Evolutionary conservation across 2,113 vertebrate species (phyloP).

Genomic region (Hiodon tergisus): DNA sequence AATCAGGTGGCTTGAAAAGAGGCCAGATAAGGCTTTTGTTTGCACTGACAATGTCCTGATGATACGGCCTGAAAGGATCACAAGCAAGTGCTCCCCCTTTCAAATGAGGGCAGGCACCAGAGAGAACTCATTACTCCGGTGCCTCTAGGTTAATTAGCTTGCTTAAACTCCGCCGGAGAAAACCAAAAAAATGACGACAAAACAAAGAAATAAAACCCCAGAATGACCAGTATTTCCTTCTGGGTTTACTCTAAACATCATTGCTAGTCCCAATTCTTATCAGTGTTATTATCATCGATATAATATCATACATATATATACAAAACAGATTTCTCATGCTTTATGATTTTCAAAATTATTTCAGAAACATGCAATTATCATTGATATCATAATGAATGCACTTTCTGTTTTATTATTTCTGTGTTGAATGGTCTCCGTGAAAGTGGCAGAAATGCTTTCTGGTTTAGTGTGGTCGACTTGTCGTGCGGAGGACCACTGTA

Average conservation of each 20-base stretch:
- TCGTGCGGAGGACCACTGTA: too few species aligned
- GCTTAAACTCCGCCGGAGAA: slow-evolving; percentile 31
- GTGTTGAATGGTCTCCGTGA: not conserved
- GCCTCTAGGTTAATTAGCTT: slow-evolving; percentile 66
- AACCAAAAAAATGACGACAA: not conserved
- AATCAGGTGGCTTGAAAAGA: slow-evolving; percentile 86
- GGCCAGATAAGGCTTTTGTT: slow-evolving; percentile 85
- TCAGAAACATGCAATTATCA: too few species aligned
- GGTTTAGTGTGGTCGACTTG: too few species aligned
- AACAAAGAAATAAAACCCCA: slow-evolving; percentile 5
- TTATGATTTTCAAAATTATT: too few species aligned
- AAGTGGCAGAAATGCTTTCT: not conserved
- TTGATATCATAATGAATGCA: too few species aligned
- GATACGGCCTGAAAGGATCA: slow-evolving; percentile 67
- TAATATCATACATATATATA: too few species aligned
- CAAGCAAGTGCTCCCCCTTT: slow-evolving; percentile 57
- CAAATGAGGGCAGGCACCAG: slow-evolving; percentile 64
- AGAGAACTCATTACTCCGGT: slow-evolving; percentile 63
- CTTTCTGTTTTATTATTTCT: too few species aligned
- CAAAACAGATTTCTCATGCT: too few species aligned
- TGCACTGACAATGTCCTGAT: slow-evolving; percentile 77
- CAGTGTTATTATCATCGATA: too few species aligned
- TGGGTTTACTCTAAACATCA: slow-evolving; percentile 3
- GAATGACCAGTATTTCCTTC: slow-evolving; percentile 10
- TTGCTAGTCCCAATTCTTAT: not conserved